These are phyloP conservation scores for Xenentodon cancila DNA, from an alignment of 2,797 vertebrate genomes.

Conservation along the genomic window DNA sequence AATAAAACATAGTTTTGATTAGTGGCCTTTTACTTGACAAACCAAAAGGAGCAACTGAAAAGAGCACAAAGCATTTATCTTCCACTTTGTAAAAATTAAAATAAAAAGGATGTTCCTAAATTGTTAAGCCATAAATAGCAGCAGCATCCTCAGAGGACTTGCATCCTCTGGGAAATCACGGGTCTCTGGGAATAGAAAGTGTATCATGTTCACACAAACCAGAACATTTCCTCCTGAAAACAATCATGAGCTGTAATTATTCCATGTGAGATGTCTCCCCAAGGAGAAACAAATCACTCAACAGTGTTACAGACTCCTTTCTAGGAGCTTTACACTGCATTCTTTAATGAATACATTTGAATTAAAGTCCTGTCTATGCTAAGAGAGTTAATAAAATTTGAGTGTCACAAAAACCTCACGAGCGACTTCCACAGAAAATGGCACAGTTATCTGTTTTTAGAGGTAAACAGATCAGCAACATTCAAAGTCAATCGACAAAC, in stretches of 20 bases:
- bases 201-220: constrained; percentile 33
- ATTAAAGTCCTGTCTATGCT: no score
- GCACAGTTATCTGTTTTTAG: no score
- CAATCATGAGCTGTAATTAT: constrained; percentile 4
- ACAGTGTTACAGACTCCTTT: not conserved
- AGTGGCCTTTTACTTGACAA: not conserved
- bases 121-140: constrained; percentile 38
- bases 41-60: not conserved
- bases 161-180: constrained; percentile 35
- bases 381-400: no score
- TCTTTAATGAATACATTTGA: not conserved
- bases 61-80: constrained; percentile 30
- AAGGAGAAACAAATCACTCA: not conserved
- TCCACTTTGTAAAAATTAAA: constrained; percentile 34
- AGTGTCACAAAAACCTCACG: no score
- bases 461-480: no score
- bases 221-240: constrained; percentile 35
- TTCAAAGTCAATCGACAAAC: no score
- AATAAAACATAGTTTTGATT: not conserved
- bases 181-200: constrained; percentile 42
- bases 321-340: not conserved
- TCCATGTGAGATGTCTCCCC: not conserved
- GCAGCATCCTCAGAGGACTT: constrained; percentile 23
- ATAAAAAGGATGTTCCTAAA: constrained; percentile 28
- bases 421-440: no score